Evolutionary conservation across 2,888 invertebrate genomes (phyloP).

Genomic region (Brachypterus glaber): DNA sequence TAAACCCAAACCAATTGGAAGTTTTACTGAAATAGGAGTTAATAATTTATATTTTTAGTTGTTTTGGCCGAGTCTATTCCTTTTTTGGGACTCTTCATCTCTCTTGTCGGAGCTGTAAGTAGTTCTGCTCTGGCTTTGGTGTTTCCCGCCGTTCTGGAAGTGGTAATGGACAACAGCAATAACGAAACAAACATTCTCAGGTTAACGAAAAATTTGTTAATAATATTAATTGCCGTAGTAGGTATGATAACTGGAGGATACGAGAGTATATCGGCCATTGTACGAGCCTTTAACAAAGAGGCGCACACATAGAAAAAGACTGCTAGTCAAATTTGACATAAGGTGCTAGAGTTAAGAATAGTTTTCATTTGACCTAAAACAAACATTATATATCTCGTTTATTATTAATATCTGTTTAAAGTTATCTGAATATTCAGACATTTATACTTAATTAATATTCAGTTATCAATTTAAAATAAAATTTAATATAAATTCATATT

Average conservation of each 20-base stretch:
- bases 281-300: constrained; percentile 39
- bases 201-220: constrained; percentile 52
- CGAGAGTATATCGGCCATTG: constrained; percentile 57
- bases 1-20: too few species aligned
- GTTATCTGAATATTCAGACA: too few species aligned
- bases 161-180: constrained; percentile 58
- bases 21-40: constrained; percentile 3
- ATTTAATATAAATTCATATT: too few species aligned
- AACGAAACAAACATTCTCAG: constrained; percentile 42
- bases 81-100: constrained; percentile 77
- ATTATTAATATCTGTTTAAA: too few species aligned
- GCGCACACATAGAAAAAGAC: constrained; percentile 7
- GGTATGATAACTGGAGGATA: constrained; percentile 69
- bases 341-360: constrained; percentile 12
- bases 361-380: too few species aligned
- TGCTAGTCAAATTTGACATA: constrained; percentile 14
- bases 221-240: constrained; percentile 57
- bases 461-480: too few species aligned
- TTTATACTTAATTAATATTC: too few species aligned
- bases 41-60: constrained; percentile 50
- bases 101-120: constrained; percentile 83
- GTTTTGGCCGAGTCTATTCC: constrained; percentile 78
- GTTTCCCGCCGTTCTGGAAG: constrained; percentile 79
- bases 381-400: too few species aligned
- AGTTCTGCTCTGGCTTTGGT: constrained; percentile 79